phyloP scores from a whole-genome alignment of 2,113 vertebrate genomes.

The Phrynosoma blainvillii region DNA sequence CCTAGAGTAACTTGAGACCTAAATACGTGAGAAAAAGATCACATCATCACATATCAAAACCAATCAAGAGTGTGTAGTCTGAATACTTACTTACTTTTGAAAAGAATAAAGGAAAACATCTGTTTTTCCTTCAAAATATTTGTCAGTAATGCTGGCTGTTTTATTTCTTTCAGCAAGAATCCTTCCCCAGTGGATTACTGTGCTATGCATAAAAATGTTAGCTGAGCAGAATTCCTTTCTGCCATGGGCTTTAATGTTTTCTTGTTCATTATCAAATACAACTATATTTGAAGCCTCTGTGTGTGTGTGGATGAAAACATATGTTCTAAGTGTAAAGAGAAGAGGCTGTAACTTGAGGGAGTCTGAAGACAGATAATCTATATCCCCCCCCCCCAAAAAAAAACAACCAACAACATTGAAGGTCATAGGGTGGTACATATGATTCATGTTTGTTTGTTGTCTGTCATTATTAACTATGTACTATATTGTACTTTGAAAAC shows the following conservation, averaged over 20 bases:
- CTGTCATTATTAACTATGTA: neutral
- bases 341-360: slow-evolving; percentile 3
- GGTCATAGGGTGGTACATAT: neutral
- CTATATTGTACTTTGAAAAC: neutral
- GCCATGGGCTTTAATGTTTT: slow-evolving; percentile 24
- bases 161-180: slow-evolving; percentile 36
- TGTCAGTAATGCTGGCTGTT: slow-evolving; percentile 46
- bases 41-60: slow-evolving; percentile 21
- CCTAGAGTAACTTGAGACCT: neutral
- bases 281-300: slow-evolving; percentile 7
- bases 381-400: neutral
- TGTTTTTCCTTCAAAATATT: slow-evolving; percentile 56
- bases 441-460: neutral
- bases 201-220: slow-evolving; percentile 3
- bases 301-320: slow-evolving; percentile 46
- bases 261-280: slow-evolving; percentile 14
- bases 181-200: slow-evolving; percentile 53
- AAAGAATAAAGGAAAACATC: slow-evolving; percentile 30
- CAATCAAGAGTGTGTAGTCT: slow-evolving; percentile 30
- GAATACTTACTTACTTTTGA: slow-evolving; percentile 36
- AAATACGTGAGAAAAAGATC: neutral
- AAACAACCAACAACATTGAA: neutral
- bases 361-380: neutral
- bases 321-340: slow-evolving; percentile 36
- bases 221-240: slow-evolving; percentile 35